These are phyloP conservation scores for Hermodice carunculata DNA, from an alignment of 2,888 invertebrate species.

Conservation along the genomic window DNA sequence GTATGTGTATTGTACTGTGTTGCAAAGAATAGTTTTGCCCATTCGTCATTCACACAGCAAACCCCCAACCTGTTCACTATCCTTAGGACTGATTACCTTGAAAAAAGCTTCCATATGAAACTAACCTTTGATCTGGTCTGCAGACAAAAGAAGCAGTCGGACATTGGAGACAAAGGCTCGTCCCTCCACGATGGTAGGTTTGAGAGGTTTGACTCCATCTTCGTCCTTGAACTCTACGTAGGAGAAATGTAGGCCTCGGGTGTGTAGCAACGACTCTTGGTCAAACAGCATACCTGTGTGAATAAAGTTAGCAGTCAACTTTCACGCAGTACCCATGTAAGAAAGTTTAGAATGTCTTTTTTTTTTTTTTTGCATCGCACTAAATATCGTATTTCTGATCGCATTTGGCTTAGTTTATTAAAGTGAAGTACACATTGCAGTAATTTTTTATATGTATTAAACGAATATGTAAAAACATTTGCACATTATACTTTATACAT, in stretches of 20 bases:
- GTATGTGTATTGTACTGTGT: no score
- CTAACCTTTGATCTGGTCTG: constrained; percentile 4
- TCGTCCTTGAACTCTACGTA: not conserved
- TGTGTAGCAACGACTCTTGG: not conserved
- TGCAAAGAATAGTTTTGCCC: no score
- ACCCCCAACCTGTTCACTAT: no score
- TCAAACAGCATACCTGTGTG: not conserved
- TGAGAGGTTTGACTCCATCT: not conserved
- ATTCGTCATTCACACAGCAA: no score
- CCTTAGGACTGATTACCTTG: no score
- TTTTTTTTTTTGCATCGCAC: not conserved
- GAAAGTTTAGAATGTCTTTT: not conserved
- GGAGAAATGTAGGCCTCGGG: not conserved
- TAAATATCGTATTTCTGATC: not conserved
- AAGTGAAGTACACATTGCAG: no score
- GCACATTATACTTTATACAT: no score
- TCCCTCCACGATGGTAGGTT: not conserved
- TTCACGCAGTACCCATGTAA: not conserved
- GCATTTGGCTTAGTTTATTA: not conserved
- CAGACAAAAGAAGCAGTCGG: not conserved
- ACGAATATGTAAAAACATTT: no score
- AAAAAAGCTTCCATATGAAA: no score
- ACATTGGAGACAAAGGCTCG: not conserved
- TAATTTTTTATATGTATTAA: no score
- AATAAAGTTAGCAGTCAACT: no score